Percentiles rank a stretch among this genome's conserved stretches.
These are phyloP conservation scores for Aspiorhynchus laticeps DNA, from an alignment of 2,113 vertebrate species.

Conservation along the genomic window DNA sequence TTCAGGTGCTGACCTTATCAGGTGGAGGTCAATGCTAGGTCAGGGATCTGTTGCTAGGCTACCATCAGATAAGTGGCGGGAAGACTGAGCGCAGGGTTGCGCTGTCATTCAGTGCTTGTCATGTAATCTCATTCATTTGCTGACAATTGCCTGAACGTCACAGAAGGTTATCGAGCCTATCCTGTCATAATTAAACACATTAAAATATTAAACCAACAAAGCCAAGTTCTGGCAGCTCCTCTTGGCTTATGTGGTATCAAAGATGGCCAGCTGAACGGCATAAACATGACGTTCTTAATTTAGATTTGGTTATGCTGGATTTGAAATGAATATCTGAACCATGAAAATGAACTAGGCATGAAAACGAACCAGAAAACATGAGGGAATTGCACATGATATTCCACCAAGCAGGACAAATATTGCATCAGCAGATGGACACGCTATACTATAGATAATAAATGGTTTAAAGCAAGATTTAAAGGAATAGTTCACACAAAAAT, in stretches of 20 bases:
- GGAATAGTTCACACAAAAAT: background rate
- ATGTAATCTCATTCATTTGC: conserved; percentile 84
- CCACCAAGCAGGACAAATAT: background rate
- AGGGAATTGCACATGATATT: conserved; percentile 17
- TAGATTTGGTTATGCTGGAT: conserved; percentile 20
- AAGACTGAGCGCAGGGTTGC: conserved; percentile 68
- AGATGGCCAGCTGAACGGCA: background rate
- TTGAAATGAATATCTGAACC: conserved; percentile 27
- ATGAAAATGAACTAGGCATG: conserved; percentile 7
- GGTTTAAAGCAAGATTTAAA: background rate
- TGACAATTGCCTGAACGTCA: conserved; percentile 78
- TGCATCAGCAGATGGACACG: conserved; percentile 3
- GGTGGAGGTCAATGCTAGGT: conserved; percentile 82
- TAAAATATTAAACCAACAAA: conserved; percentile 81
- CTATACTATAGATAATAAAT: conserved; percentile 17
- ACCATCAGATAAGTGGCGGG: conserved; percentile 81
- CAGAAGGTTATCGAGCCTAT: conserved; percentile 79
- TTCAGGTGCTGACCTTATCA: conserved; percentile 85
- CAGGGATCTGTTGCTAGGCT: conserved; percentile 83
- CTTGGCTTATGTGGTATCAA: conserved; percentile 54
- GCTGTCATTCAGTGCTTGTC: conserved; percentile 77
- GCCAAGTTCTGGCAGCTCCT: conserved; percentile 71
- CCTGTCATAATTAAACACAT: conserved; percentile 81
- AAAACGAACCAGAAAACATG: background rate
- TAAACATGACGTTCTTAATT: conserved; percentile 32